Evolutionary conservation across 2,888 invertebrate species (phyloP).

Genomic region (Frankliniella fusca): DNA sequence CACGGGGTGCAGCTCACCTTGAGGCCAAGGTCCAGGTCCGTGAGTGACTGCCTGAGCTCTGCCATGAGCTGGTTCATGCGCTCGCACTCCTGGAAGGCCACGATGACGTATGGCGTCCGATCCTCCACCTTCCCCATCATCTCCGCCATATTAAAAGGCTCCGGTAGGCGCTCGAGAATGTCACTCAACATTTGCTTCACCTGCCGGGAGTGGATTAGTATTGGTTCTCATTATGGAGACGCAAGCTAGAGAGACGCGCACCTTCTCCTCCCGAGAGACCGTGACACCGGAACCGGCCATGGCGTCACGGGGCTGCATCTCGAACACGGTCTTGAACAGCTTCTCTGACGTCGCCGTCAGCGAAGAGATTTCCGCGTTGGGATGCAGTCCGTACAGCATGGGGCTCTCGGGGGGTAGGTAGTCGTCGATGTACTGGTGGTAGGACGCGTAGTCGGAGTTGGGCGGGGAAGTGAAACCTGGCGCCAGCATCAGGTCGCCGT

Average conservation of each 20-base stretch:
- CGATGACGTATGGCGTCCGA: slow-evolving; percentile 84
- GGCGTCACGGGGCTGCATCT: slow-evolving; percentile 82
- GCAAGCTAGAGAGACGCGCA: slow-evolving; percentile 41
- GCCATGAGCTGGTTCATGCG: slow-evolving; percentile 84
- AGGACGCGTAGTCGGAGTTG: slow-evolving; percentile 79
- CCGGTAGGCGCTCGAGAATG: slow-evolving; percentile 80
- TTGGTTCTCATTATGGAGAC: neutral
- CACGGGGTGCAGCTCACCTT: slow-evolving; percentile 57
- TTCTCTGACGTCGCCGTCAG: slow-evolving; percentile 80
- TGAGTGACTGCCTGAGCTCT: slow-evolving; percentile 75
- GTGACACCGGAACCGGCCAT: slow-evolving; percentile 66
- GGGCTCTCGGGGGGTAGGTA: slow-evolving; percentile 83
- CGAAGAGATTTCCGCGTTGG: slow-evolving; percentile 93
- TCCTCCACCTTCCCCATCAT: slow-evolving; percentile 84
- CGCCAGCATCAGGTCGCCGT: slow-evolving; percentile 77
- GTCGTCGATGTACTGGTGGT: slow-evolving; percentile 85
- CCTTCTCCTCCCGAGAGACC: slow-evolving; percentile 78
- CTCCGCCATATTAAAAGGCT: slow-evolving; percentile 80
- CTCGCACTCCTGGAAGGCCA: slow-evolving; percentile 90
- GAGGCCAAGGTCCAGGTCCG: slow-evolving; percentile 81
- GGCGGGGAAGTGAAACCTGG: slow-evolving; percentile 83
- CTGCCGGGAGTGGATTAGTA: slow-evolving; percentile 46
- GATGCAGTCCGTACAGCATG: slow-evolving; percentile 84
- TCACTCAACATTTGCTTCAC: slow-evolving; percentile 75
- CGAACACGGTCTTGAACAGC: slow-evolving; percentile 78